Conservation (phyloP, 2,888 invertebrate genomes). For the Coelinius sp. region DNA sequence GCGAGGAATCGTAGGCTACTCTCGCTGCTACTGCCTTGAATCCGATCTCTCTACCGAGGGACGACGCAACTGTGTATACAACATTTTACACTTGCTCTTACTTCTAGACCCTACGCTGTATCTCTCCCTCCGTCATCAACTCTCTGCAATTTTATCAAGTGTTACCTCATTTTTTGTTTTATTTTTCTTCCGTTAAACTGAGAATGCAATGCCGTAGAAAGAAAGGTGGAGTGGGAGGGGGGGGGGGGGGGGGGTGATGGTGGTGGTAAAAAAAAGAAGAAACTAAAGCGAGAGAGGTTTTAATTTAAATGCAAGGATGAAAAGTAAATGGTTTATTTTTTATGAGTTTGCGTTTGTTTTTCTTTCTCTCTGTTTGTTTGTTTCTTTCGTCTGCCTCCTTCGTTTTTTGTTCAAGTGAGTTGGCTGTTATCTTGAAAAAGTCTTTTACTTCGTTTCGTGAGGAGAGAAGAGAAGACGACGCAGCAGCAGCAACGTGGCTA, state of each 20-base stretch:
- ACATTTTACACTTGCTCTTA: conserved; percentile 37
- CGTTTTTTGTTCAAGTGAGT: conserved; percentile 32
- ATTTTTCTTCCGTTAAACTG: not conserved
- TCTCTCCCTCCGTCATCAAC: not conserved
- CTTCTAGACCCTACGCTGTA: conserved; percentile 1
- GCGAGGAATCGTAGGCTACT: conserved; percentile 48
- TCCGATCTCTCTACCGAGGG: conserved; percentile 33
- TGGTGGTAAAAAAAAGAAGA: too few relatives aligned
- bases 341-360: conserved; percentile 31
- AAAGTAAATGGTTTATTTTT: conserved; percentile 13
- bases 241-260: not conserved
- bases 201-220: not conserved
- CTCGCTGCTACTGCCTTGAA: conserved; percentile 38
- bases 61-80: conserved; percentile 22
- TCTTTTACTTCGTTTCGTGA: conserved; percentile 37
- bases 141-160: conserved; percentile 12
- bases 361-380: conserved; percentile 16
- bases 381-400: conserved; percentile 20
- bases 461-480: conserved; percentile 41
- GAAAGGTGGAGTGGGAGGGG: not conserved
- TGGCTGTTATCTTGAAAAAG: conserved; percentile 59
- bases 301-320: conserved; percentile 24
- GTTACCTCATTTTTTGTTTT: not conserved
- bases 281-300: not conserved
- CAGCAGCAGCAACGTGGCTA: conserved; percentile 57